Evolutionary conservation across 2,113 vertebrate species (phyloP), one percentile per base, ranked within the genome.

Genomic region (Xyrauchen texanus): DNA sequence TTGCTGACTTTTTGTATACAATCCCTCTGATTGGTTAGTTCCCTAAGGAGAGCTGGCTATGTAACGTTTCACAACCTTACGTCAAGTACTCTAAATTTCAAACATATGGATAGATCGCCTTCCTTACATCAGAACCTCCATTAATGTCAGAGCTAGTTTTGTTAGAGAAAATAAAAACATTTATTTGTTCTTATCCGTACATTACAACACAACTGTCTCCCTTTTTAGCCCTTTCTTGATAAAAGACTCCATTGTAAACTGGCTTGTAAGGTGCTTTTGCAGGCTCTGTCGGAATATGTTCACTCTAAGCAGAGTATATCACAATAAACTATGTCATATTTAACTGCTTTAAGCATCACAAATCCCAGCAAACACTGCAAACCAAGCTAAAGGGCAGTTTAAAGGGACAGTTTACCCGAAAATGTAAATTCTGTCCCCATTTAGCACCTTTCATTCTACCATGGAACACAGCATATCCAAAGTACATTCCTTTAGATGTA

Each of bases 1-100:
- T 71, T 55, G 12, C 53, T 58, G 68, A 71, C 53, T 63, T 62
- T 46, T 63, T 13, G 5, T 63, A 74, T 63, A 46, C 46, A 74
- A 52, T 74, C 15, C 8, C 51, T 58, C 42, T 51, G 16, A 74
- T 74, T n/a, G 11, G 15, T 15, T 51, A 13, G 62, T 63, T 74
- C 72, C 60, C 72, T 0, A 16, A 62, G 46, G 72, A 34, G 8
- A 0, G 1, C n/a, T 46, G 69, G 58, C 71, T 74, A 15, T 11
- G 11, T 5, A 42, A 42, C 55, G 4, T 62, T 63, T 63, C 71
- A 63, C 57, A 74, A 72, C 44, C 55, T 46, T n/a, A 73, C 60
- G 44, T 60, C 53, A 61, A 16, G 55, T 46, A 72, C 55, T 15
- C 42, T 58, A 60, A 13, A 72, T 72, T 72, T 72, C 55, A 47